A percentile compares a stretch with the other conserved stretches of the same genome.
Evolutionary conservation across 2,888 invertebrate species (phyloP).

Genomic region (Corbicula japonica): DNA sequence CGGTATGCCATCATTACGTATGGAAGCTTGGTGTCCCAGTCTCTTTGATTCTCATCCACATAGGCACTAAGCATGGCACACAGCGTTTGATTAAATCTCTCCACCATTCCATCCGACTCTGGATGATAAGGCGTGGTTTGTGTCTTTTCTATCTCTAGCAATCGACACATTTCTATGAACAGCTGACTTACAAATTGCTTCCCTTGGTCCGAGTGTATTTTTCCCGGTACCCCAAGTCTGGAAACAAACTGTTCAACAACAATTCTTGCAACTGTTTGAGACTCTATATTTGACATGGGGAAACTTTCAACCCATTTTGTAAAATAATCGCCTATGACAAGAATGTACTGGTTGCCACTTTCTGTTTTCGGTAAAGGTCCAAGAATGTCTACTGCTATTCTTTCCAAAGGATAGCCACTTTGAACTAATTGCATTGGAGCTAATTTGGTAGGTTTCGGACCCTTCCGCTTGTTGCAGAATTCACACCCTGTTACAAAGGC

Average conservation of each 20-base stretch:
- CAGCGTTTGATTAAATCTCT: constrained; percentile 24
- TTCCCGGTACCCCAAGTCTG: constrained; percentile 42
- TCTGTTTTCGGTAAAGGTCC: constrained; percentile 45
- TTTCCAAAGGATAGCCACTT: constrained; percentile 42
- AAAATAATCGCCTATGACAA: constrained; percentile 53
- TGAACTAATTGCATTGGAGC: constrained; percentile 43
- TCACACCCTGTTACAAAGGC: constrained; percentile 13
- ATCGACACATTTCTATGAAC: constrained; percentile 51
- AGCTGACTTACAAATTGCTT: constrained; percentile 49
- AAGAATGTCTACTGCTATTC: constrained; percentile 45
- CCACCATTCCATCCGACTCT: constrained; percentile 50
- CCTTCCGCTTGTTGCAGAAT: constrained; percentile 35
- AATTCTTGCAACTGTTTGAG: constrained; percentile 36
- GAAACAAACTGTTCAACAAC: constrained; percentile 42
- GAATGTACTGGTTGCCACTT: constrained; percentile 46
- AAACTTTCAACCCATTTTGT: constrained; percentile 53
- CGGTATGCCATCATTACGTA: constrained; percentile 60
- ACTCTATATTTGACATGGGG: constrained; percentile 37
- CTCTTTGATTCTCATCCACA: constrained; percentile 38
- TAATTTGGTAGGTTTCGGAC: constrained; percentile 13
- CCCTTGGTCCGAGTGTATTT: constrained; percentile 53
- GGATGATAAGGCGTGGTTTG: constrained; percentile 55
- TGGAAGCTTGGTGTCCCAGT: constrained; percentile 43
- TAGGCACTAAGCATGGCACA: constrained; percentile 48
- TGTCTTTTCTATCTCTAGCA: constrained; percentile 50